Evolutionary conservation across 2,113 vertebrate species (phyloP).

Genomic region (Oceanites oceanicus): DNA sequence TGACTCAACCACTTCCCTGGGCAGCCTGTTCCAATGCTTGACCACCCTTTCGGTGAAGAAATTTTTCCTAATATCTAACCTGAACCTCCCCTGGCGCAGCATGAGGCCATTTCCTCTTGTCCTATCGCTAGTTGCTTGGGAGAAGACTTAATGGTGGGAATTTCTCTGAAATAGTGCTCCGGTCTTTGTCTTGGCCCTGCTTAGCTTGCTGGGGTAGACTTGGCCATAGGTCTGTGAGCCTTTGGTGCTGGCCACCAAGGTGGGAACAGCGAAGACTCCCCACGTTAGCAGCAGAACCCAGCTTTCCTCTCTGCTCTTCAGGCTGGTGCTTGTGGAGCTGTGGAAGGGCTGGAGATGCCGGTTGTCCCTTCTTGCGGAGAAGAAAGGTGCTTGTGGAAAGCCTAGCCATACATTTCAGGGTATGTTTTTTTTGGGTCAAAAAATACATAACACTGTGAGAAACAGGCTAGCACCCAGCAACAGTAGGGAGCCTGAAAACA

Average conservation of each 20-base stretch:
- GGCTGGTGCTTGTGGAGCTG: neutral
- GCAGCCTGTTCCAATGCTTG: too few species aligned
- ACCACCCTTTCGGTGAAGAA: too few species aligned
- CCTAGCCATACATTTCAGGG: neutral
- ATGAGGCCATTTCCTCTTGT: too few species aligned
- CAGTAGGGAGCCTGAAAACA: neutral
- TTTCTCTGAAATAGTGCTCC: neutral
- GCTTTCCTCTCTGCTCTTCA: neutral
- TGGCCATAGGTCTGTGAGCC: neutral
- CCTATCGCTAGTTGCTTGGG: too few species aligned
- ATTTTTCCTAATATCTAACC: too few species aligned
- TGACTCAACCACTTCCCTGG: too few species aligned
- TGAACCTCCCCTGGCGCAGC: too few species aligned
- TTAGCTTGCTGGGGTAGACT: neutral
- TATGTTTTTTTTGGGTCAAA: neutral
- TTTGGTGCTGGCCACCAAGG: neutral
- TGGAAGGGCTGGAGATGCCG: neutral
- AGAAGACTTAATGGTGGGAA: neutral
- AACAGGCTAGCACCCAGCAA: neutral
- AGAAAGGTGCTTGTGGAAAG: neutral
- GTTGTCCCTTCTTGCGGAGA: neutral
- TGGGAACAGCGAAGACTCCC: neutral
- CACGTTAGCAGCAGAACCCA: neutral
- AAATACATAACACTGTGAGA: rapidly evolving
- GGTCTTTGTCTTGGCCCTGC: neutral